A percentile compares a stretch with the other conserved stretches of the same genome.
phyloP scores from a whole-genome alignment of 2,797 vertebrate species.

The Sebastes goodei region DNA sequence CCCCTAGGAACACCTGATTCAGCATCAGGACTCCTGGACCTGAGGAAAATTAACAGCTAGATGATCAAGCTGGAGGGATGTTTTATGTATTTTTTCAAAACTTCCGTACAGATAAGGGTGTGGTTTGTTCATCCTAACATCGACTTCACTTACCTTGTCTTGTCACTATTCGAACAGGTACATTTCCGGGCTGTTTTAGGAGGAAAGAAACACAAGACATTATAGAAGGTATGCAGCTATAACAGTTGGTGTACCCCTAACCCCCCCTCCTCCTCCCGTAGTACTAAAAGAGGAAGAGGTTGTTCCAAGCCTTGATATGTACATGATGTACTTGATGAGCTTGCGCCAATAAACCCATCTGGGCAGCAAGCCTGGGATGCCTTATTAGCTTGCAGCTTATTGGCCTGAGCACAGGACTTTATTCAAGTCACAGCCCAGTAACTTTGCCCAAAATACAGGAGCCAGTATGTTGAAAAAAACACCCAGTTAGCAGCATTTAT shows the following conservation, averaged over 20 bases:
- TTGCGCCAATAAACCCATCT: constrained; percentile 15
- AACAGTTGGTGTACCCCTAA: background rate
- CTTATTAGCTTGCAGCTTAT: background rate
- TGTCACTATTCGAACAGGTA: constrained; percentile 85
- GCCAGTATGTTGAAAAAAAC: background rate
- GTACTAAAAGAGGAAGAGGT: background rate
- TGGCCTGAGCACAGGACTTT: background rate
- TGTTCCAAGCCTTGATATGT: background rate
- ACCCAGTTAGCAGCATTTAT: background rate
- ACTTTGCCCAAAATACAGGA: background rate
- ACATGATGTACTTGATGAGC: constrained; percentile 7
- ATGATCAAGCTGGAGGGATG: background rate
- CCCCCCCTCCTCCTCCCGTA: no score
- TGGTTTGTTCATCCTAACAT: background rate
- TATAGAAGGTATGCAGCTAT: background rate
- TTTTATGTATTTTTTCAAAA: background rate
- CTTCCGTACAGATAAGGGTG: background rate
- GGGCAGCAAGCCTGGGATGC: constrained; percentile 12
- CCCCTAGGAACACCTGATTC: constrained; percentile 82
- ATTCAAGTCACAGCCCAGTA: background rate
- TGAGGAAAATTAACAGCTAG: constrained; percentile 35
- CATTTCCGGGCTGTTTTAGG: constrained; percentile 86
- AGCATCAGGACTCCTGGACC: constrained; percentile 77
- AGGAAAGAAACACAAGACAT: background rate
- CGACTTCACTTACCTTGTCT: constrained; percentile 78